Conservation (phyloP, 2,888 invertebrate genomes). For the Caenorhabditis sp. region DNA sequence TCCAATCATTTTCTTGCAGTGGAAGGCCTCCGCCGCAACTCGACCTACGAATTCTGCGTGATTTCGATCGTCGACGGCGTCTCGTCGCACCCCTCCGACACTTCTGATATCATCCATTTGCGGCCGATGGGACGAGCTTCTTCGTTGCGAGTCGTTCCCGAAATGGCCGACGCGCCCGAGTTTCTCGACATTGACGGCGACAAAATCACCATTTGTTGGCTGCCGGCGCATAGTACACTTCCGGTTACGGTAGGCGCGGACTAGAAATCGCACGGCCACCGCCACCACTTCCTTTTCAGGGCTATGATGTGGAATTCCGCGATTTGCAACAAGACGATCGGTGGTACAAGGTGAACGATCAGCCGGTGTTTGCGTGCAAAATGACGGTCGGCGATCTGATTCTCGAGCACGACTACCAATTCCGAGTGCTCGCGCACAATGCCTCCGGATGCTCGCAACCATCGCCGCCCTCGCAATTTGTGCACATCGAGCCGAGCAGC, state of each 20-base stretch:
- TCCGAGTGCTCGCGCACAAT: constrained; percentile 78
- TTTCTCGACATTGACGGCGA: constrained; percentile 75
- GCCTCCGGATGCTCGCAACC: constrained; percentile 76
- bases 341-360: constrained; percentile 79
- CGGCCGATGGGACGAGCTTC: constrained; percentile 66
- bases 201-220: constrained; percentile 78
- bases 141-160: constrained; percentile 65
- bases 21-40: constrained; percentile 75
- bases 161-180: constrained; percentile 75
- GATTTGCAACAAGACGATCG: constrained; percentile 76
- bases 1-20: constrained; percentile 56
- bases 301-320: constrained; percentile 79
- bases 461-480: constrained; percentile 74
- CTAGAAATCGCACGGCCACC: not conserved
- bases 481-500: constrained; percentile 69
- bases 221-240: constrained; percentile 75
- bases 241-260: constrained; percentile 72
- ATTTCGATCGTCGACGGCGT: constrained; percentile 67
- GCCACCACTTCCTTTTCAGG: constrained; percentile 56
- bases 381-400: constrained; percentile 79
- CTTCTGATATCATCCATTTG: constrained; percentile 75
- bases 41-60: constrained; percentile 79
- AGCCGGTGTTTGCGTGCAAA: constrained; percentile 77
- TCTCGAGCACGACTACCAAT: constrained; percentile 77
- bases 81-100: constrained; percentile 71